phyloP scores from a whole-genome alignment of 2,888 invertebrate species.

The Spialia ferax region DNA sequence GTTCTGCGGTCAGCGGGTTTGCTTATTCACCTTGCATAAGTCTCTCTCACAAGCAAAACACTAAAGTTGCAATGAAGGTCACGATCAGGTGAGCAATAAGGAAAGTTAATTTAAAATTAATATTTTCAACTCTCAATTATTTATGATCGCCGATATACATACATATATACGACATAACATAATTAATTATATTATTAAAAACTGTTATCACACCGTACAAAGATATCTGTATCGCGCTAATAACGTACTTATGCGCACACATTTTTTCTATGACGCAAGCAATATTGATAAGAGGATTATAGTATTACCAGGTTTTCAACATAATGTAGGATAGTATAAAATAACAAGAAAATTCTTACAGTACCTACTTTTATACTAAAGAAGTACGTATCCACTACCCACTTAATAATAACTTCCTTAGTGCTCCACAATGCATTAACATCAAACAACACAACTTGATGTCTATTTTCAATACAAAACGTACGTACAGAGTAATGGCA shows the following conservation, averaged over 20 bases:
- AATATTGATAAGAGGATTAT: slow-evolving; percentile 12
- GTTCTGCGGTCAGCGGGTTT: slow-evolving; percentile 75
- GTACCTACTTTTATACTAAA: neutral
- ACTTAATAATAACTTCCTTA: slow-evolving; percentile 76
- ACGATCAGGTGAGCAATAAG: slow-evolving; percentile 76
- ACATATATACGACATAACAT: no score
- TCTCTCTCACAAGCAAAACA: slow-evolving; percentile 67
- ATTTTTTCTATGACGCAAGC: slow-evolving; percentile 47
- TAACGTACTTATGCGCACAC: slow-evolving; percentile 39
- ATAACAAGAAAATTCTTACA: slow-evolving; percentile 8
- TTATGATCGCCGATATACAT: neutral
- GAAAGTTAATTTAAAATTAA: slow-evolving; percentile 55
- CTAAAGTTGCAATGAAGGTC: slow-evolving; percentile 68
- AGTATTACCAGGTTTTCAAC: neutral
- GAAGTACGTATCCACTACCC: no score
- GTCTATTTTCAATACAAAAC: slow-evolving; percentile 61
- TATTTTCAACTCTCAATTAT: neutral
- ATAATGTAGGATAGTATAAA: slow-evolving; percentile 5
- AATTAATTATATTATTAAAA: neutral
- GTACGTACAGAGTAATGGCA: slow-evolving; percentile 51
- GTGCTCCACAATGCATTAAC: slow-evolving; percentile 75
- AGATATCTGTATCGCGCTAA: slow-evolving; percentile 39
- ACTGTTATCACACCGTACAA: slow-evolving; percentile 38
- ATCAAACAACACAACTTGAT: slow-evolving; percentile 70
- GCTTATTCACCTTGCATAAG: slow-evolving; percentile 63